A percentile compares a stretch with the other conserved stretches of the same genome.
Conservation (phyloP, 2,888 invertebrate species). For the Ceraclea dissimilis region DNA sequence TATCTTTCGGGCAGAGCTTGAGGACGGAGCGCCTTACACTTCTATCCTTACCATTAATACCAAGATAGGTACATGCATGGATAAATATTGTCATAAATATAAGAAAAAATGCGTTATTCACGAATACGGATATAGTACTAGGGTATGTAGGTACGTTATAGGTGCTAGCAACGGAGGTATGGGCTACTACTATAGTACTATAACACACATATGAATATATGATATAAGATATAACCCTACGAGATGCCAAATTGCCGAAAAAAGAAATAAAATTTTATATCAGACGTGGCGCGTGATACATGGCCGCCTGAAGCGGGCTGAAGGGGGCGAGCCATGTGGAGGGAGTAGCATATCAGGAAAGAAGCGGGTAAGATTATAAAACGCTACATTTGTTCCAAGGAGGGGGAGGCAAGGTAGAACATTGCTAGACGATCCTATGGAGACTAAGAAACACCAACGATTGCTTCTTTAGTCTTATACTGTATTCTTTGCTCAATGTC, state of each 20-base stretch:
- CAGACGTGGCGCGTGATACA: constrained; percentile 18
- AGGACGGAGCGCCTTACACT: no score
- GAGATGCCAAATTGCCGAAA: constrained; percentile 22
- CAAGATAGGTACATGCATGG: no score
- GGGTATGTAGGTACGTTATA: no score
- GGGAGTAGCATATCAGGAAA: background rate
- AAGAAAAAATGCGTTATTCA: no score
- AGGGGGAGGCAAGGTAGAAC: background rate
- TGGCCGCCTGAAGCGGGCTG: constrained; percentile 6
- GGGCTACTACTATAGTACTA: background rate
- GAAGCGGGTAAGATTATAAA: constrained; percentile 17
- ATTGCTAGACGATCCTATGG: background rate
- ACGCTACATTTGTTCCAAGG: constrained; percentile 21
- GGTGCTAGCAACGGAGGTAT: no score
- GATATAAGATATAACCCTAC: constrained; percentile 13
- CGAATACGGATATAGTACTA: no score
- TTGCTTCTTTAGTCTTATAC: no score
- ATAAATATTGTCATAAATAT: no score
- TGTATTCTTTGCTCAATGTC: no score
- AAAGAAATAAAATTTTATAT: constrained; percentile 21
- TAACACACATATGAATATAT: constrained; percentile 20
- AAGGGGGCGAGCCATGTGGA: background rate
- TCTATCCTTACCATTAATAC: no score
- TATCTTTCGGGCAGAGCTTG: no score
- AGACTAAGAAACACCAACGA: no score